Conservation (phyloP, 2,888 invertebrate genomes). For the Tineola bisselliella region DNA sequence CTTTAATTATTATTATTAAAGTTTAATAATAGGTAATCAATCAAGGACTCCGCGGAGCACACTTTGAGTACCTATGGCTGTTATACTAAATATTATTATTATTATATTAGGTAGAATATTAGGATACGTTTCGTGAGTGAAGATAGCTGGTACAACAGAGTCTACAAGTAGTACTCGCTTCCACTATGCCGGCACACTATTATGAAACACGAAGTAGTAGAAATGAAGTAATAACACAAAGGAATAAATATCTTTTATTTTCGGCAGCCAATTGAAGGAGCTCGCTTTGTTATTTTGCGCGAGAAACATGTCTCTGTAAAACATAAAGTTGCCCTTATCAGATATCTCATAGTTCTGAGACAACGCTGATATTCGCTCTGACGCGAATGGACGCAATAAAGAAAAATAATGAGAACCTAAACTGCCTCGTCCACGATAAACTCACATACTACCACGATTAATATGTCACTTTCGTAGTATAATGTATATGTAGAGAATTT, state of each 20-base stretch:
- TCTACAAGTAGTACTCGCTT: too few species aligned
- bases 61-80: too few species aligned
- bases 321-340: slow-evolving; percentile 9
- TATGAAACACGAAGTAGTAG: too few species aligned
- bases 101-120: too few species aligned
- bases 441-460: slow-evolving; percentile 13
- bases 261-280: not conserved
- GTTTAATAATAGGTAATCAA: too few species aligned
- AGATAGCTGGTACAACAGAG: too few species aligned
- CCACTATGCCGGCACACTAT: too few species aligned
- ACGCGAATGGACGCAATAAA: slow-evolving; percentile 14
- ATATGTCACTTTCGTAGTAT: slow-evolving; percentile 5
- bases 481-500: not conserved
- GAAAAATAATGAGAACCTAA: slow-evolving; percentile 14
- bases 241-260: not conserved
- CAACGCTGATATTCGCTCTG: slow-evolving; percentile 12
- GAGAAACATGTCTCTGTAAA: not conserved
- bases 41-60: too few species aligned
- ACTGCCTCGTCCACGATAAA: slow-evolving; percentile 14
- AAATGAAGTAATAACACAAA: too few species aligned
- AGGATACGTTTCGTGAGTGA: too few species aligned
- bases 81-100: too few species aligned
- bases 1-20: too few species aligned
- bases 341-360: slow-evolving; percentile 11
- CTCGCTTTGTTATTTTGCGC: not conserved